Evolutionary conservation across 2,888 invertebrate genomes (phyloP).

Genomic region (Volucella inflata): DNA sequence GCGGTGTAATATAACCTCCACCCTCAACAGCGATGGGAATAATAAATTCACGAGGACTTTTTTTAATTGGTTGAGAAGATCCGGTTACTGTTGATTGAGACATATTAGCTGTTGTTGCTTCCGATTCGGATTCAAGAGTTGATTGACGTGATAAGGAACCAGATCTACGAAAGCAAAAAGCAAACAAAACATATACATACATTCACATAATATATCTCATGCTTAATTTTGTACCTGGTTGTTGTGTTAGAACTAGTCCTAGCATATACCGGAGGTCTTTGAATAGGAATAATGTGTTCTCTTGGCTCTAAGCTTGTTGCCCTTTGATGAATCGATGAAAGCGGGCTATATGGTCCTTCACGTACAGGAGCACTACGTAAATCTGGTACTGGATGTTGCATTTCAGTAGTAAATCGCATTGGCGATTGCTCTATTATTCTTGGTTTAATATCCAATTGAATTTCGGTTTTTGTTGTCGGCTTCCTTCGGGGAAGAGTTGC

Average conservation of each 20-base stretch:
- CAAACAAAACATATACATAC: background rate
- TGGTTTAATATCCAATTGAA: slow-evolving; percentile 85
- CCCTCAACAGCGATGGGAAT: slow-evolving; percentile 97
- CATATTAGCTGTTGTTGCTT: slow-evolving; percentile 83
- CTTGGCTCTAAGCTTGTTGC: slow-evolving; percentile 86
- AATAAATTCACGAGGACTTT: slow-evolving; percentile 95
- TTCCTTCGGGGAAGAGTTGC: slow-evolving; percentile 88
- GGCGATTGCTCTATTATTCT: slow-evolving; percentile 81
- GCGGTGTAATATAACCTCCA: slow-evolving; percentile 88
- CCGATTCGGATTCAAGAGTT: slow-evolving; percentile 89
- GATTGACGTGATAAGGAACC: slow-evolving; percentile 85
- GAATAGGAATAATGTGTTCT: slow-evolving; percentile 88
- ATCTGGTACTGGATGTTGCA: slow-evolving; percentile 85
- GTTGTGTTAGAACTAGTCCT: slow-evolving; percentile 82
- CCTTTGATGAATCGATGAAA: slow-evolving; percentile 83
- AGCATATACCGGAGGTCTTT: slow-evolving; percentile 83
- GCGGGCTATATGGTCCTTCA: slow-evolving; percentile 82
- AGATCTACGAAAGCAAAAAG: slow-evolving; percentile 77
- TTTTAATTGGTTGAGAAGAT: slow-evolving; percentile 90
- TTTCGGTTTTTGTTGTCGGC: slow-evolving; percentile 87
- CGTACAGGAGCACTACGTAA: slow-evolving; percentile 83
- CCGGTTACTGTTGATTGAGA: slow-evolving; percentile 86
- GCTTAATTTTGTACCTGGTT: slow-evolving; percentile 78
- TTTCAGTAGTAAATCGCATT: slow-evolving; percentile 86
- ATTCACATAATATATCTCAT: background rate